Evolutionary conservation across 2,888 invertebrate genomes (phyloP), one percentile per base, ranked within the genome.

Genomic region (Andrena hattorfiana): DNA sequence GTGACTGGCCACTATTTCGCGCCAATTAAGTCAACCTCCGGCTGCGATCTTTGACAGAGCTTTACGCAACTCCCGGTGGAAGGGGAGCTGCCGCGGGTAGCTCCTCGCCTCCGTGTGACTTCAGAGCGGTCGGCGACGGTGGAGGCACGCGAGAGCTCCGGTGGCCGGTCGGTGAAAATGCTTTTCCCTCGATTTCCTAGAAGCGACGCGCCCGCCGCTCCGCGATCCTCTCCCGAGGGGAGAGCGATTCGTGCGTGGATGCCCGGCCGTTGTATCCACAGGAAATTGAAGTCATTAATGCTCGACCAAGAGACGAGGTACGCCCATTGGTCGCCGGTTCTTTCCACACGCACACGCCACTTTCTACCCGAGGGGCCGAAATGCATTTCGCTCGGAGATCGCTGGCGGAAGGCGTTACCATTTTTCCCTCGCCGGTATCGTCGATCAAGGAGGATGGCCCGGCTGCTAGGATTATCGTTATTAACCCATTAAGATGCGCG

Each of bases 281-380:
- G 87, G 87, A 87, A 87, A 87, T 87, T 87, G 83, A 80, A 87
- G 87, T 84, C 86, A 78, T 87, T 87, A 86, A 87, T 87, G 84
- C 78, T 71, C 79, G 80, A 66, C 23, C 83, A 74, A 75, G 78
- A 87, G 78, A 76, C 72, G 68, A 82, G 87, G 51, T 79, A 87
- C 87, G 87, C 84, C 87, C 84, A 82, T 83, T 80, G 74, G 56
- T 77, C 76, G 71, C 71, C 71, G 59, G 67, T 54, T 77, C 76
- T 76, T 71, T 68, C 63, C 23, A 83, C 62, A 28, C 42, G 67
- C 51, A 51, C 66, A 62, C 42, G 66, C 49, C 10, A 69, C 82
- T 87, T 85, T 85, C 81, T 83, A 83, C 54, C 78, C 60, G 68
- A 74, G 74, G 71, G 76, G 62, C 42, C 82, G 69, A 85, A 78